Evolutionary conservation across 2,797 vertebrate genomes (phyloP), one percentile per base, ranked within the genome.

Genomic region (Sebastes goodei): DNA sequence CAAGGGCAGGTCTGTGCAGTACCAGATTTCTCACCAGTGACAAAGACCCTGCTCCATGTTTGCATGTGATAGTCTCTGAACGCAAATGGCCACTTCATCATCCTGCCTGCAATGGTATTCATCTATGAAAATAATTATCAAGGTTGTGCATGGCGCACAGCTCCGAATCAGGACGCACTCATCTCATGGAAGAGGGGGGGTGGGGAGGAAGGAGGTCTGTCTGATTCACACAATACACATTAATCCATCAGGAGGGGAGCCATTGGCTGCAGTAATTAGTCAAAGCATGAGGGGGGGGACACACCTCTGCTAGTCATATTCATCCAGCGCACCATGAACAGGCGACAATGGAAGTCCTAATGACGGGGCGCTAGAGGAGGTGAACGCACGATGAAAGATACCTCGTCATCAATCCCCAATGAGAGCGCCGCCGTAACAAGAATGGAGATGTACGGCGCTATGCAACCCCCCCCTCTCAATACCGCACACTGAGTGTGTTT

Each of bases 81-180:
- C 94, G 85, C 89, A 95, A 96, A 96, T 94, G 95, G 96, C 95
- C 95, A 97, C 97, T 99, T 97, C 96, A 99, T 99, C 98, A 99
- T 98, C 94, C 96, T 96, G 96, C 96, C 97, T 96, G 94, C 95
- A 90, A 95, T 35, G 75, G 96, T 95, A 96, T 97, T 98, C 97
- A 98, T 98, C 97, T 97, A 97, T 95, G 95, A 97, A 98, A 99
- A 99, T 98, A 97, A 98, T 97, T 97, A 98, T 97, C 96, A 96
- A 97, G 97, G 96, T 96, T 95, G 96, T 95, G 96, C 86, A 92
- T 90, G 94, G 91, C 25, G 94, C 95, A 93, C 94, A 91, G 95
- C 96, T 94, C 93, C 89, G 94, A 97, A 97, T 97, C 95, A 93
- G 94, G 91, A 94, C 93, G 74, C 84, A 68, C 85, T 89, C 88